A percentile compares a stretch with the other conserved stretches of the same genome.
Conservation (phyloP, 2,888 invertebrate genomes). For the Crossocerus cetratus region DNA sequence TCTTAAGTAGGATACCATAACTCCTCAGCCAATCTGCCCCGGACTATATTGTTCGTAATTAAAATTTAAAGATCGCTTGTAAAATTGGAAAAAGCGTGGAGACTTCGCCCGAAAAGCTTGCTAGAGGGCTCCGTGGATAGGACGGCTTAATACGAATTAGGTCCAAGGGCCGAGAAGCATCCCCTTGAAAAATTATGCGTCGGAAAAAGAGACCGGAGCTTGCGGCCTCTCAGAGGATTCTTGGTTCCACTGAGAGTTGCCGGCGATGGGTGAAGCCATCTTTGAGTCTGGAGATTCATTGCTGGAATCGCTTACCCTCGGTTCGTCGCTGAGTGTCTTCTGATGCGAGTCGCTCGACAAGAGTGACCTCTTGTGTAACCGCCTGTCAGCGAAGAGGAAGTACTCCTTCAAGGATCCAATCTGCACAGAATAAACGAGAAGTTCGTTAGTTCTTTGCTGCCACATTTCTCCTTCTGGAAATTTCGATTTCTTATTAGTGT, state of each 20-base stretch:
- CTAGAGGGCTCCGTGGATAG: too few relatives aligned
- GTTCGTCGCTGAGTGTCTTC: constrained; percentile 86
- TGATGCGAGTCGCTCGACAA: constrained; percentile 88
- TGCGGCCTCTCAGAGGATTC: not conserved
- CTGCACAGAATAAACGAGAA: constrained; percentile 81
- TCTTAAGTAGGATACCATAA: too few relatives aligned
- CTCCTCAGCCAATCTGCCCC: too few relatives aligned
- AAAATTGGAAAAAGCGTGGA: too few relatives aligned
- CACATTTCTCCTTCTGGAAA: not conserved
- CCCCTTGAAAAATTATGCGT: too few relatives aligned
- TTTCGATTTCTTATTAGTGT: not conserved
- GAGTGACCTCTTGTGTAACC: constrained; percentile 90
- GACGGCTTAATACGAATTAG: too few relatives aligned
- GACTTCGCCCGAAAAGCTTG: too few relatives aligned
- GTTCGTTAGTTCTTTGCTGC: not conserved
- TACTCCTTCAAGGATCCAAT: constrained; percentile 92
- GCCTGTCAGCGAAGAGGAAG: constrained; percentile 91
- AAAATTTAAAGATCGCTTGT: too few relatives aligned
- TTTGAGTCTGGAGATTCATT: constrained; percentile 70
- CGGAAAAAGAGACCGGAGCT: too few relatives aligned
- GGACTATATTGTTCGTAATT: too few relatives aligned
- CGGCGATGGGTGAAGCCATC: not conserved
- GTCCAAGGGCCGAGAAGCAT: too few relatives aligned
- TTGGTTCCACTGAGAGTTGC: too few relatives aligned
- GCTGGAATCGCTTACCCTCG: constrained; percentile 81